phyloP scores from a whole-genome alignment of 2,113 vertebrate species.

The Urocolius indicus region DNA sequence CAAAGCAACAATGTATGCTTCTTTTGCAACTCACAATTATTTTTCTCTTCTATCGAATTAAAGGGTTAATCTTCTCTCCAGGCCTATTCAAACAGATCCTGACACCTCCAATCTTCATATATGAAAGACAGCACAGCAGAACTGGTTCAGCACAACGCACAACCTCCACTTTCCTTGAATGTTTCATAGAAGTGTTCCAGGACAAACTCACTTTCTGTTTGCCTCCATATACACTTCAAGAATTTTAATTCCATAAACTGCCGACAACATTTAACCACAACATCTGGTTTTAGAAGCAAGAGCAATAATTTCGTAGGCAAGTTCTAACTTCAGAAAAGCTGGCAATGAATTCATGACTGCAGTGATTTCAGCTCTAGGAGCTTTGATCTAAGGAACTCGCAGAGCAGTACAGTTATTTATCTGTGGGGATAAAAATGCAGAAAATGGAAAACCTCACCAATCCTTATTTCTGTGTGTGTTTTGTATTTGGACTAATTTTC shows the following conservation, averaged over 20 bases:
- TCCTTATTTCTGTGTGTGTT: background rate
- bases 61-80: background rate
- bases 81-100: background rate
- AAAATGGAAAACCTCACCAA: background rate
- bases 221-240: background rate
- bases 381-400: background rate
- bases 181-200: background rate
- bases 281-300: background rate
- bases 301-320: background rate
- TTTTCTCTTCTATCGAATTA: background rate
- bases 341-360: background rate
- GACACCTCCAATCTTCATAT: accelerated
- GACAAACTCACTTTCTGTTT: background rate
- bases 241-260: background rate
- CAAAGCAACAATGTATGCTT: background rate
- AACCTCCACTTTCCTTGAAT: background rate
- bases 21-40: background rate
- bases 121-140: background rate
- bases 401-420: background rate
- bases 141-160: background rate
- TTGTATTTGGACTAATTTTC: background rate
- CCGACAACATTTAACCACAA: background rate
- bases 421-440: background rate
- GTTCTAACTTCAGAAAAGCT: background rate
- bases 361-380: background rate